Evolutionary conservation across 1,140 invertebrate genomes (phyloP).

Genomic region (Cherax destructor): DNA sequence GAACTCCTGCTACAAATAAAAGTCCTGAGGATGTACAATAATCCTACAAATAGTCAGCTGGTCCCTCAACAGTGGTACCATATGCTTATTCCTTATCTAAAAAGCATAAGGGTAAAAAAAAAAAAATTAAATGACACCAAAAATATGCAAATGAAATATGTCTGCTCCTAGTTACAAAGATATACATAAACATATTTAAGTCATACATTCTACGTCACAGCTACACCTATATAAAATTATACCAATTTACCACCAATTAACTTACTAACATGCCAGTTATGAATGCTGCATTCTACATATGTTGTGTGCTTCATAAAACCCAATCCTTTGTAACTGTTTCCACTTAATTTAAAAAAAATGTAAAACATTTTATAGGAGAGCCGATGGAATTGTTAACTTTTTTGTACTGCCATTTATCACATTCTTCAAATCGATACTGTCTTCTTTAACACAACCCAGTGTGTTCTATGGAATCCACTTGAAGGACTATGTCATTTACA

Average conservation of each 20-base stretch:
- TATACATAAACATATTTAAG: neutral
- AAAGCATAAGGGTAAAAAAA: neutral
- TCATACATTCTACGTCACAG: neutral
- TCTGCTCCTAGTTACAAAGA: neutral
- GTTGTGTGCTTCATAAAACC: too few species aligned
- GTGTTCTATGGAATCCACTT: conserved; percentile 45
- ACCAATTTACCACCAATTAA: neutral
- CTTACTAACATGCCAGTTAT: too few species aligned
- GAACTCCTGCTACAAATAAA: neutral
- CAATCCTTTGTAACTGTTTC: neutral
- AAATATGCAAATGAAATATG: neutral
- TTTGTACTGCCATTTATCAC: neutral
- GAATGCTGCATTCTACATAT: too few species aligned
- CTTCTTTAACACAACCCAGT: conserved; percentile 44
- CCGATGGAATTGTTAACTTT: neutral
- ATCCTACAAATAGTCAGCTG: too few species aligned
- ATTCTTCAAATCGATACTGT: neutral
- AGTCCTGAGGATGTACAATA: neutral
- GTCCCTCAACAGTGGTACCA: neutral
- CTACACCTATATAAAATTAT: neutral
- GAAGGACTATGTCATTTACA: neutral
- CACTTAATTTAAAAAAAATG: neutral
- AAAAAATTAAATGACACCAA: too few species aligned
- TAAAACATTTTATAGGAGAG: neutral
- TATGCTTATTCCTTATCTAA: neutral